Evolutionary conservation across 2,888 invertebrate genomes (phyloP).

Genomic region (Ferrisia virgata): DNA sequence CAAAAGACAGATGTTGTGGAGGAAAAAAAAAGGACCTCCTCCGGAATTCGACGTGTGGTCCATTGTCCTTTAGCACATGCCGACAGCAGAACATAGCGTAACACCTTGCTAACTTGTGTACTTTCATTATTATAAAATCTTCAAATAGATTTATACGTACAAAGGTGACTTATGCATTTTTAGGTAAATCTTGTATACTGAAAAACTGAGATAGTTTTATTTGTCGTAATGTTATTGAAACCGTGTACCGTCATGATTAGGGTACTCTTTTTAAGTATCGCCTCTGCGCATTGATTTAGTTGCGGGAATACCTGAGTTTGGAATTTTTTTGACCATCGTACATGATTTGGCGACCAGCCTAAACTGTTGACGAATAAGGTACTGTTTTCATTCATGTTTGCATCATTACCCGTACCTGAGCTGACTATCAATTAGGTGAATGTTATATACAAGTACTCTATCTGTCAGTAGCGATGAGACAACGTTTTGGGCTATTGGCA

Average conservation of each 20-base stretch:
- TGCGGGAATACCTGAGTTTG: not conserved
- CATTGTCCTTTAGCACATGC: conserved; percentile 25
- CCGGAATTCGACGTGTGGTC: conserved; percentile 20
- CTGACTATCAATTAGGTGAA: not conserved
- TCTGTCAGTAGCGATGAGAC: not conserved
- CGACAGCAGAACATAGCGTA: conserved; percentile 7
- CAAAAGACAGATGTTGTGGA: not conserved
- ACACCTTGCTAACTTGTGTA: not conserved
- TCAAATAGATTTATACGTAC: not conserved
- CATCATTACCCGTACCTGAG: not conserved
- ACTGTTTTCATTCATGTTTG: conserved; percentile 26
- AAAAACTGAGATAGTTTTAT: not conserved
- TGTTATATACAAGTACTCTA: not conserved
- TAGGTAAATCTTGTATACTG: not conserved
- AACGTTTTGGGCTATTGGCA: not conserved
- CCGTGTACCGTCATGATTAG: not conserved
- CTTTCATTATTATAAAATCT: not conserved
- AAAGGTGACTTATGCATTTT: not conserved
- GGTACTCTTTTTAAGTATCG: not conserved
- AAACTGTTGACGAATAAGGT: not conserved
- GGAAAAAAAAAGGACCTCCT: not conserved
- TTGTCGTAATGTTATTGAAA: not conserved
- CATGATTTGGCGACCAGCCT: conserved; percentile 12
- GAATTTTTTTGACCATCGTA: not conserved
- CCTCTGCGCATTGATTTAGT: not conserved